Percentiles rank a stretch among this genome's conserved stretches.
Evolutionary conservation across 2,888 invertebrate species (phyloP).

Genomic region (Panopea generosa): DNA sequence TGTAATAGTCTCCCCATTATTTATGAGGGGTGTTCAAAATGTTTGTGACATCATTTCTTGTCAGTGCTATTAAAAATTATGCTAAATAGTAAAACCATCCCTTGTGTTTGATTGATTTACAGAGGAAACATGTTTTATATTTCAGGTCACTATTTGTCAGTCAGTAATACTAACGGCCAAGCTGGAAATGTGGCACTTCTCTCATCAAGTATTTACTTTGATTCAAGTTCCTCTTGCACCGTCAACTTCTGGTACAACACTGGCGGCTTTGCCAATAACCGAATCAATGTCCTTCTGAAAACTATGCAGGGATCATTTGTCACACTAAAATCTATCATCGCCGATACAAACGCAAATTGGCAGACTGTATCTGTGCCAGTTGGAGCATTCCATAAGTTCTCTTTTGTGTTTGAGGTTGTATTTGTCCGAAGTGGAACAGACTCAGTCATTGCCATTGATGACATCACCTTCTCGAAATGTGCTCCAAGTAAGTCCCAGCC

Average conservation of each 20-base stretch:
- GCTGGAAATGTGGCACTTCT: conserved; percentile 65
- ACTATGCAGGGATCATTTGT: conserved; percentile 32
- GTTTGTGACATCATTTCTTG: no score
- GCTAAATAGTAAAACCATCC: no score
- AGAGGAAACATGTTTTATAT: no score
- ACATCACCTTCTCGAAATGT: conserved; percentile 71
- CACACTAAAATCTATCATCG: conserved; percentile 57
- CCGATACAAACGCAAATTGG: conserved; percentile 70
- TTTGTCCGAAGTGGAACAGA: conserved; percentile 65
- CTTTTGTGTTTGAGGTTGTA: conserved; percentile 67
- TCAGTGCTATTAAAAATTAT: no score
- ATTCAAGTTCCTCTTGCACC: conserved; percentile 93
- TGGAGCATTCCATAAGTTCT: conserved; percentile 63
- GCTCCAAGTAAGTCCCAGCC: conserved; percentile 58
- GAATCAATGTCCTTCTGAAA: conserved; percentile 71
- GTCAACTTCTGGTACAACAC: conserved; percentile 83
- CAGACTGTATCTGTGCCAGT: conserved; percentile 64
- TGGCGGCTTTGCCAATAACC: conserved; percentile 73
- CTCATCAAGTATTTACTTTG: conserved; percentile 63
- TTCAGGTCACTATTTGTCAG: conserved; percentile 86
- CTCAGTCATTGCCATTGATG: conserved; percentile 73
- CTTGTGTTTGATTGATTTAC: no score
- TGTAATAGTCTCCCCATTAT: no score
- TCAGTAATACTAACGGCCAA: conserved; percentile 45
- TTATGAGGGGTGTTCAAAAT: no score